phyloP scores from a whole-genome alignment of 2,797 vertebrate species.

The Poeciliopsis presidionis region DNA sequence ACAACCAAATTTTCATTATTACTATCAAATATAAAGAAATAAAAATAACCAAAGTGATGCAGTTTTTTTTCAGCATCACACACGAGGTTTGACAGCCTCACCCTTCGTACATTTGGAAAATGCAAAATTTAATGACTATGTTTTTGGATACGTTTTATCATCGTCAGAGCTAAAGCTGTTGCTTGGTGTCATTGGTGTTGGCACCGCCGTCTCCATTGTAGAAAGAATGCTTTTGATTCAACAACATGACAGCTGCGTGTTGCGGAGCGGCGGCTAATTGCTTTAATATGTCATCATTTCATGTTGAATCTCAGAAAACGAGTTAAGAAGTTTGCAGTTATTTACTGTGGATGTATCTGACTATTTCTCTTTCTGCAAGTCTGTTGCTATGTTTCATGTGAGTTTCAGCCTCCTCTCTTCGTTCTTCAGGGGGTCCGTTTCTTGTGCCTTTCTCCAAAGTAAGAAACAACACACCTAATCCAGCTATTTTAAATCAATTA shows the following conservation, averaged over 20 bases:
- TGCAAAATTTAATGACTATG: not conserved
- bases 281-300: not conserved
- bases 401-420: not conserved
- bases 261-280: not conserved
- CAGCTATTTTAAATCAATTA: slow-evolving; percentile 4
- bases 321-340: not conserved
- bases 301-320: not conserved
- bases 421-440: not conserved
- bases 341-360: not conserved
- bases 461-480: not conserved
- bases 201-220: not conserved
- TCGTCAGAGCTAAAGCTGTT: not conserved
- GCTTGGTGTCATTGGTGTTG: not conserved
- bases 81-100: not conserved
- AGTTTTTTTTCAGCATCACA: not conserved
- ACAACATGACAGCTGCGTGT: not conserved
- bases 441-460: not conserved
- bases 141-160: not conserved
- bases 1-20: not conserved
- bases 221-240: not conserved
- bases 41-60: not conserved
- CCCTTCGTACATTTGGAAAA: not conserved
- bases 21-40: not conserved
- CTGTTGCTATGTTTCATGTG: not conserved
- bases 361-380: not conserved